Base-by-base conservation (phyloP, 2,797 vertebrate genomes). In the Megaceryle alcyon region DNA sequence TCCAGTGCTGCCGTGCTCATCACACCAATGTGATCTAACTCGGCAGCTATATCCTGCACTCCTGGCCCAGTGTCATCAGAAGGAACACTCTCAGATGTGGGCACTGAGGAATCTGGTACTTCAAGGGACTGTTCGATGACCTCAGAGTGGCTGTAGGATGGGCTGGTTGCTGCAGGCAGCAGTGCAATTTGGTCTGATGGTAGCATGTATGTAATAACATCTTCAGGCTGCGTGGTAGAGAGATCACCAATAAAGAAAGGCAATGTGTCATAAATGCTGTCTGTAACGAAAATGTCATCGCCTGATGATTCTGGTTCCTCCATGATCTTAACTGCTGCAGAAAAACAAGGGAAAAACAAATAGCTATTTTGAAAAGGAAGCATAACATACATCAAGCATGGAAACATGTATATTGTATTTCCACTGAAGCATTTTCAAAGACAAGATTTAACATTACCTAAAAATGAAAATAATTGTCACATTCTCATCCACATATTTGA, bases 231-330 rank as follows among this genome's bases (percentile, higher is more conserved):
- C 1, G 3, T 3, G 9, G 86, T 66, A 10, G 97, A 82, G 73
- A 96, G 48, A 17, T 65, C 16, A 81, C 65, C 85, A 8, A 94
- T 78, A 7, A 88, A 88, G 89, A 95, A 92, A 86, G 97, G 97
- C 56, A 83, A 87, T 2, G 37, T 92, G 80, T 96, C 77, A 0
- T 80, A 77, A 39, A 69, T 44, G 54, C 86, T 94, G 59, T 71
- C 57, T 41, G 68, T 37, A 15, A 65, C 75, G 63, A 87, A 86
- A 71, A 39, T 59, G 48, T 31, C 65, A 69, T 73, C 97, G 7
- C 97, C 98, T n/a, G 97, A 91, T 31, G 94, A 81, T 88, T 98
- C 97, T 14, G 53, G 26, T 23, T 84, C 46, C 33, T 97, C 97
- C 91, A 82, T 49, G 83, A 91, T 92, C 92, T 96, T 59, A 20